Conservation (phyloP, 2,797 vertebrate species). For the Botia almorhae region DNA sequence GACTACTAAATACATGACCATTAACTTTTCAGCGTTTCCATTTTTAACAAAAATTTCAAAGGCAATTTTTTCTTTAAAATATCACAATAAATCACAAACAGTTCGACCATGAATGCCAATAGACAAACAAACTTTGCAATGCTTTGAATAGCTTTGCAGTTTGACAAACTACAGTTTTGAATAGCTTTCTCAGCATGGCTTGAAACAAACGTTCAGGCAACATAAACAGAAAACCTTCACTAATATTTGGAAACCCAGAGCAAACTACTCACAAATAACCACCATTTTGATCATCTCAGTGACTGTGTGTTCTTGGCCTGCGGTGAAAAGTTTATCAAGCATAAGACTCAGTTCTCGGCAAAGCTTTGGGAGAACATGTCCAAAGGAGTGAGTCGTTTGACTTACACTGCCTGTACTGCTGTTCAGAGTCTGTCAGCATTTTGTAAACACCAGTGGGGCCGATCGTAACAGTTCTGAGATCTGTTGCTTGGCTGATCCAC, state of each 20-base stretch:
- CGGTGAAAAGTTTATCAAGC: background rate
- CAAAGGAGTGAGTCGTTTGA: background rate
- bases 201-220: too few relatives aligned
- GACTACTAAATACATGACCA: background rate
- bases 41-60: too few relatives aligned
- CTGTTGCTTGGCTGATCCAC: background rate
- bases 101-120: background rate
- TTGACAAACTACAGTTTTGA: too few relatives aligned
- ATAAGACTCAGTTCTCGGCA: background rate
- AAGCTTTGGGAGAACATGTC: background rate
- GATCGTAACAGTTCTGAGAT: background rate
- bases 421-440: slow-evolving; percentile 8
- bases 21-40: too few relatives aligned
- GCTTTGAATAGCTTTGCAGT: too few relatives aligned
- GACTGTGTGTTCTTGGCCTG: background rate
- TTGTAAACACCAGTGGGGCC: slow-evolving; percentile 13
- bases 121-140: background rate
- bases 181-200: too few relatives aligned
- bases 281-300: background rate
- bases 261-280: too few relatives aligned
- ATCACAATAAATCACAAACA: background rate
- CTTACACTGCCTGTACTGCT: background rate
- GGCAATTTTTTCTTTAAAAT: background rate
- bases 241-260: too few relatives aligned
- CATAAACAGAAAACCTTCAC: too few relatives aligned